Evolutionary conservation across 1,140 invertebrate genomes (phyloP).

Genomic region (Harlomillsia oculata): DNA sequence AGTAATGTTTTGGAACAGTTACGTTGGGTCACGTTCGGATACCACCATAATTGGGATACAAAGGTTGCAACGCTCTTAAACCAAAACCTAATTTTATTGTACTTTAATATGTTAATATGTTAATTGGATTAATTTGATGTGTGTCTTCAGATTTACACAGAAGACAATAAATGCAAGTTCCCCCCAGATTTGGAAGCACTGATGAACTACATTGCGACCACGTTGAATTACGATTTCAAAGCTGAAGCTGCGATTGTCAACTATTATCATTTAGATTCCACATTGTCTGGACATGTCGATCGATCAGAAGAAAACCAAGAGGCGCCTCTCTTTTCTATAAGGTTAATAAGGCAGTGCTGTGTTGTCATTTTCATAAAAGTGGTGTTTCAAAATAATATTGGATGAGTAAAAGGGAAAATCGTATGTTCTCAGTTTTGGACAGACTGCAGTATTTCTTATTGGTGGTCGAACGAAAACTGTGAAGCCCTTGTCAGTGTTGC

Average conservation of each 20-base stretch:
- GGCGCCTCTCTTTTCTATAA: slow-evolving; percentile 79
- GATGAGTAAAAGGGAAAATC: no score
- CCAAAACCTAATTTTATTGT: slow-evolving; percentile 27
- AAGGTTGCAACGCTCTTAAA: slow-evolving; percentile 51
- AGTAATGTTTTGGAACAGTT: slow-evolving; percentile 50
- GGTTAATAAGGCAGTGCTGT: no score
- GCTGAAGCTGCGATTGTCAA: slow-evolving; percentile 89
- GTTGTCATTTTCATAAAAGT: no score
- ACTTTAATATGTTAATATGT: not conserved
- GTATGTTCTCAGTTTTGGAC: slow-evolving; percentile 62
- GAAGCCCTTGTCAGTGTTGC: slow-evolving; percentile 54
- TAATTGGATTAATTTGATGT: not conserved
- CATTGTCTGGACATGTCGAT: slow-evolving; percentile 80
- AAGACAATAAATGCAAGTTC: slow-evolving; percentile 54
- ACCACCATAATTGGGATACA: slow-evolving; percentile 91
- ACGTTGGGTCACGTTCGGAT: slow-evolving; percentile 84
- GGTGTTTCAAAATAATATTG: no score
- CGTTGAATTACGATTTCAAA: slow-evolving; percentile 57
- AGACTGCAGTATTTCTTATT: slow-evolving; percentile 73
- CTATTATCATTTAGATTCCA: slow-evolving; percentile 85
- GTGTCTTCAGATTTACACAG: slow-evolving; percentile 54
- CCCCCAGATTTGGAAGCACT: slow-evolving; percentile 59
- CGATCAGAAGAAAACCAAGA: slow-evolving; percentile 73
- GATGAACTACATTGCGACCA: slow-evolving; percentile 51
- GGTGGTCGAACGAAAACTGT: slow-evolving; percentile 58